Percentiles rank a stretch among this genome's conserved stretches.
These are phyloP conservation scores for Homalodisca vitripennis DNA, from an alignment of 1,140 invertebrate species.

Conservation along the genomic window DNA sequence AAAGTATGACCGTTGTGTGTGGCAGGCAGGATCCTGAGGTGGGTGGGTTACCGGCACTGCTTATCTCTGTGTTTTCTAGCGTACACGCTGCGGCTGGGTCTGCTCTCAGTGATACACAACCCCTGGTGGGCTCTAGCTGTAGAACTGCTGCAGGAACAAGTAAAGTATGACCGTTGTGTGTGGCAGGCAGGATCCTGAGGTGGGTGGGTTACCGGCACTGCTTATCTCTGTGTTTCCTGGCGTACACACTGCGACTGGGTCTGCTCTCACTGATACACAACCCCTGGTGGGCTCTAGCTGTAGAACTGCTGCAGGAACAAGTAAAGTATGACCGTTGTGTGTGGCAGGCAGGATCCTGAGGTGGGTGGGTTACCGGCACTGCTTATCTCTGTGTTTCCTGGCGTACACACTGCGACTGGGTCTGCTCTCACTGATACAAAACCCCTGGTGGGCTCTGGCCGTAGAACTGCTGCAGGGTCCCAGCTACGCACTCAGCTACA, in stretches of 20 bases:
- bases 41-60: slow-evolving; percentile 66
- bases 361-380: slow-evolving; percentile 66
- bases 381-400: slow-evolving; percentile 67
- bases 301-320: slow-evolving; percentile 74
- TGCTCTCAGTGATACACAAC: slow-evolving; percentile 66
- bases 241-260: slow-evolving; percentile 63
- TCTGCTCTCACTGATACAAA: slow-evolving; percentile 65
- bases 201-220: slow-evolving; percentile 68
- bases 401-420: slow-evolving; percentile 65
- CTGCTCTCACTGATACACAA: slow-evolving; percentile 66
- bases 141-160: slow-evolving; percentile 73
- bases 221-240: slow-evolving; percentile 68
- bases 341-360: slow-evolving; percentile 65
- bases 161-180: too few relatives aligned
- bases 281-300: slow-evolving; percentile 70
- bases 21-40: slow-evolving; percentile 66
- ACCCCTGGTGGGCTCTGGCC: slow-evolving; percentile 70
- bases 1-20: too few relatives aligned
- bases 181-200: slow-evolving; percentile 65
- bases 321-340: too few relatives aligned
- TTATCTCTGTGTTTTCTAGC: slow-evolving; percentile 69
- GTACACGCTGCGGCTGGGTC: slow-evolving; percentile 63
- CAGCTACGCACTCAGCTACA: slow-evolving; percentile 75
- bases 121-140: slow-evolving; percentile 73
- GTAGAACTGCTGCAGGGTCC: slow-evolving; percentile 75